These are phyloP conservation scores for Drosophila peninsularis DNA, from an alignment of 2,888 invertebrate genomes.

Conservation along the genomic window DNA sequence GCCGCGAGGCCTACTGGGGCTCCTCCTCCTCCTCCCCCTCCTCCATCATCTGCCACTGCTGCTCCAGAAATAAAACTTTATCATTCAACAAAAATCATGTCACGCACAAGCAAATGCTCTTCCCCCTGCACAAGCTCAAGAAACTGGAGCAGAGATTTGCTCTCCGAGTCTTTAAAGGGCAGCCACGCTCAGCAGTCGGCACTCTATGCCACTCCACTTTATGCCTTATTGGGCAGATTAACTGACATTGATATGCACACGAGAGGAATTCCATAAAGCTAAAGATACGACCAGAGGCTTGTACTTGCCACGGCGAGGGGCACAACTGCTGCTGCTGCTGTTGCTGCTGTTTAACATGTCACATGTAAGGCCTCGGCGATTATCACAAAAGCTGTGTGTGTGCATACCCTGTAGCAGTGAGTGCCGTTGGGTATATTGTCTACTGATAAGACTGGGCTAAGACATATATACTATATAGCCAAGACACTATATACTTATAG, in stretches of 20 bases:
- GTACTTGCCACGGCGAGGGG: constrained; percentile 32
- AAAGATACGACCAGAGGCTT: constrained; percentile 47
- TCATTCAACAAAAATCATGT: constrained; percentile 78
- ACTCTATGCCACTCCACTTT: constrained; percentile 40
- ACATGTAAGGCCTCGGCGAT: constrained; percentile 60
- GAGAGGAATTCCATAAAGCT: constrained; percentile 58
- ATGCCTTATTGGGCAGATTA: constrained; percentile 65
- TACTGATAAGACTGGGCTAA: background rate
- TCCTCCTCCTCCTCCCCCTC: background rate
- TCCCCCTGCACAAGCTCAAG: constrained; percentile 15
- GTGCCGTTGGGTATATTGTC: constrained; percentile 3
- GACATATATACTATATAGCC: background rate
- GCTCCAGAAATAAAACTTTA: constrained; percentile 56
- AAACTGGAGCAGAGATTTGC: constrained; percentile 60
- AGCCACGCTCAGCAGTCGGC: constrained; percentile 25
- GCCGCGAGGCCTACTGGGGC: constrained; percentile 35
- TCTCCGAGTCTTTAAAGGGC: constrained; percentile 35
- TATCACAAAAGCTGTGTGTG: constrained; percentile 46
- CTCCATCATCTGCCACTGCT: constrained; percentile 5
- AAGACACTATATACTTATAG: background rate
- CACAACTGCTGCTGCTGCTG: constrained; percentile 25
- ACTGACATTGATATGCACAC: constrained; percentile 65
- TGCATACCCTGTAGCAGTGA: constrained; percentile 16
- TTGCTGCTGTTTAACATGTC: constrained; percentile 59
- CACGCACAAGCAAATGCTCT: constrained; percentile 61